Percentiles rank a stretch among this genome's conserved stretches.
These are phyloP conservation scores for Orthonyx spaldingii DNA, from an alignment of 2,113 vertebrate species.

Conservation along the genomic window DNA sequence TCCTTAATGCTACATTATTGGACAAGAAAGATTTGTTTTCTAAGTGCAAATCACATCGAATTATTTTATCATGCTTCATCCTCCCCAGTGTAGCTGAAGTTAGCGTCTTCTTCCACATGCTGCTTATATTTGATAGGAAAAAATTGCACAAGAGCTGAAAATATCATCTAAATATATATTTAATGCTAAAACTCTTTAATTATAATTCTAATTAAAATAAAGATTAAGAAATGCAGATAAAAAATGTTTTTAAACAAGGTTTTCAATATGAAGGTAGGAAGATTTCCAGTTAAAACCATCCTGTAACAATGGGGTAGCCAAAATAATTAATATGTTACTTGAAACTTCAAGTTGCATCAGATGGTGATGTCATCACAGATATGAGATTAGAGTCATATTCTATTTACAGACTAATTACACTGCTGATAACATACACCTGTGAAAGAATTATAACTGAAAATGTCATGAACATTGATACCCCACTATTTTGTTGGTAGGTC, in stretches of 20 bases:
- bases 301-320: not conserved
- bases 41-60: not conserved
- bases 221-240: not conserved
- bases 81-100: not conserved
- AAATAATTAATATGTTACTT: not conserved
- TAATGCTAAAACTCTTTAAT: not conserved
- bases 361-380: not conserved
- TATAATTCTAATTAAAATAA: not conserved
- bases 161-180: not conserved
- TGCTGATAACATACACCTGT: not conserved
- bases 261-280: not conserved
- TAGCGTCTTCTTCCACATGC: not conserved
- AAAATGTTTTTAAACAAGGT: not conserved
- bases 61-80: not conserved
- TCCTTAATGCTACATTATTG: not conserved
- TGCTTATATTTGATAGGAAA: not conserved
- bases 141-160: not conserved
- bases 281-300: not conserved
- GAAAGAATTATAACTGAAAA: not conserved
- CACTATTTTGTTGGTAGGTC: not conserved
- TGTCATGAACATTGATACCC: not conserved
- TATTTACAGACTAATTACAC: not conserved
- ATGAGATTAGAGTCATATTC: not conserved
- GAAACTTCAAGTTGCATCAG: not conserved
- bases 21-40: not conserved